These are phyloP conservation scores for Liasis olivaceus DNA, from an alignment of 2,797 vertebrate genomes.

Conservation along the genomic window DNA sequence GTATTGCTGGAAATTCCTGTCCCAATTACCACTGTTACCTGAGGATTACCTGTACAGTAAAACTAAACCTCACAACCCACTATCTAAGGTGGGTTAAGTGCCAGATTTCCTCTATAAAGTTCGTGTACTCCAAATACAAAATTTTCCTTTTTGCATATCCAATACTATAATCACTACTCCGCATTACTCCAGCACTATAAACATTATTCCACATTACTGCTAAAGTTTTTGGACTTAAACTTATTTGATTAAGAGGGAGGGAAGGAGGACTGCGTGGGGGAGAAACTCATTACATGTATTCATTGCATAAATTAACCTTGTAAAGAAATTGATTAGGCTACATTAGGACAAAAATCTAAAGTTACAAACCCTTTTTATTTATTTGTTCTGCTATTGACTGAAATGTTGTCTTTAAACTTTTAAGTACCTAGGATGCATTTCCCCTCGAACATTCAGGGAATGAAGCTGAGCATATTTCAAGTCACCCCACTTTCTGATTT, in stretches of 20 bases:
- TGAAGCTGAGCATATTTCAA: not conserved
- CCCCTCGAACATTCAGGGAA: not conserved
- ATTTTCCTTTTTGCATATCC: too few species aligned
- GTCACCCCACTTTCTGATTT: constrained; percentile 12
- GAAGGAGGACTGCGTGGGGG: not conserved
- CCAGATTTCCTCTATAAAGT: too few species aligned
- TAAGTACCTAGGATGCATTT: not conserved
- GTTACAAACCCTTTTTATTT: not conserved
- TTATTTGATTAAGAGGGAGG: not conserved
- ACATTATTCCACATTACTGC: too few species aligned
- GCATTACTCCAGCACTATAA: too few species aligned
- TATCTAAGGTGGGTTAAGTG: too few species aligned
- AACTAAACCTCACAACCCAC: too few species aligned
- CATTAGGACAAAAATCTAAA: not conserved
- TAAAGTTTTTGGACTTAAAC: too few species aligned
- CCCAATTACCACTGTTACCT: too few species aligned
- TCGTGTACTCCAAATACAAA: too few species aligned
- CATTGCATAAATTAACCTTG: not conserved
- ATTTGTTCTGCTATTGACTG: not conserved
- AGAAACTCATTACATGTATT: not conserved
- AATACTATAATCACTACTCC: too few species aligned
- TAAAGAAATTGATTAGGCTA: not conserved
- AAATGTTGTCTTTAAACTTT: not conserved
- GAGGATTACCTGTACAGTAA: too few species aligned
- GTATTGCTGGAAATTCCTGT: not conserved